These are phyloP conservation scores for Geophilus truncorum DNA, from an alignment of 2,888 invertebrate species.

Conservation along the genomic window DNA sequence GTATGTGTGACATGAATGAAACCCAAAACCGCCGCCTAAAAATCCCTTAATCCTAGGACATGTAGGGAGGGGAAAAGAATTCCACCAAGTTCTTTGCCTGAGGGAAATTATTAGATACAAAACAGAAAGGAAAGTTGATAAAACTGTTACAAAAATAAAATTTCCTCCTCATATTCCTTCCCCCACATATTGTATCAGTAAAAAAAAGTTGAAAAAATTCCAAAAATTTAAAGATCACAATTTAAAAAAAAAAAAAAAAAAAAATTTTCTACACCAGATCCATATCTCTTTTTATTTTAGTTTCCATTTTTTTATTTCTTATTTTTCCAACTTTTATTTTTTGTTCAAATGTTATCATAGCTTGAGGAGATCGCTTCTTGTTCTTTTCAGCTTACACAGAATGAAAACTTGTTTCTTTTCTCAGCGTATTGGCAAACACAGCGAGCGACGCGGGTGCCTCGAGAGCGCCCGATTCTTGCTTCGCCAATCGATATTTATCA, in stretches of 20 bases:
- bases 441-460: not conserved
- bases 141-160: no score
- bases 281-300: not conserved
- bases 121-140: no score
- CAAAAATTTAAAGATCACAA: not conserved
- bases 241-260: not conserved
- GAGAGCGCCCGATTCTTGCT: slow-evolving; percentile 17
- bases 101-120: no score
- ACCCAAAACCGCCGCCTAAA: no score
- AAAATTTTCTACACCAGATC: not conserved
- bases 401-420: slow-evolving; percentile 27
- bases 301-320: not conserved
- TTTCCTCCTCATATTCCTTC: no score
- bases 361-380: slow-evolving; percentile 12
- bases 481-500: slow-evolving; percentile 24
- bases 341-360: slow-evolving; percentile 18
- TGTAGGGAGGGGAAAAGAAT: no score
- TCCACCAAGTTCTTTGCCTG: no score
- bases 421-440: slow-evolving; percentile 10
- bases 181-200: no score
- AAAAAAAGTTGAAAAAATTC: no score
- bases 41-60: no score
- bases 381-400: slow-evolving; percentile 23
- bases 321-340: not conserved
- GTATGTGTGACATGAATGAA: no score